Evolutionary conservation across 2,888 invertebrate species (phyloP), one percentile per base, ranked within the genome.

Genomic region (Papilio protenor): DNA sequence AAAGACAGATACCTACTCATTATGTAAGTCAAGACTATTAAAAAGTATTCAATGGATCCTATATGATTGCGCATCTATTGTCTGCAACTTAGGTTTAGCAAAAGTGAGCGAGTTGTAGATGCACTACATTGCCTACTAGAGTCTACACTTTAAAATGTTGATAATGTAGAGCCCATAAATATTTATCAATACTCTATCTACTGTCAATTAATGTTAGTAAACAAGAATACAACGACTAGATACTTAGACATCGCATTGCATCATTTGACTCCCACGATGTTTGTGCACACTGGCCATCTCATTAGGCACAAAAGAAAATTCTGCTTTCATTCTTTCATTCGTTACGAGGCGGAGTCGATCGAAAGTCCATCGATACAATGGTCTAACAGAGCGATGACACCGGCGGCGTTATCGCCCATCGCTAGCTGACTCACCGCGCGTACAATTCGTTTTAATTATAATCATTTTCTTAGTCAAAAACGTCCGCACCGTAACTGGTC

Each of bases 401-500:
- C 83, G 85, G 83, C 84, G n/a, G 82, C 86, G 88, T 92, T 92
- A 94, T 94, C 93, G 84, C 79, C 57, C 87, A 92, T 92, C 90
- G 79, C 83, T 81, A 87, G 93, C 93, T 91, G 92, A 92, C 86
- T 94, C 94, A 94, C 88, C 85, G 86, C 80, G 87, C 87, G 88
- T 88, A 92, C 90, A 92, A 93, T 93, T 87, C 89, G 87, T 87
- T 86, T 66, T 92, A 91, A 94, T 94, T 92, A 94, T 91, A 89
- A 90, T 90, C 90, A 92, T 93, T 92, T 92, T 90, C 87, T 83
- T 91, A 90, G 88, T 87, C 90, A 89, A 90, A 91, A 86, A 88
- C 90, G 90, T 87, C 87, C 84, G 85, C 87, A 85, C 84, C 85
- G 88, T 88, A 90, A 90, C 89, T 86, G 86, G 82, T 84, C 84